Percentiles rank a stretch among this genome's conserved stretches.
Evolutionary conservation across 2,113 vertebrate species (phyloP).

Genomic region (Tupaia chinensis): DNA sequence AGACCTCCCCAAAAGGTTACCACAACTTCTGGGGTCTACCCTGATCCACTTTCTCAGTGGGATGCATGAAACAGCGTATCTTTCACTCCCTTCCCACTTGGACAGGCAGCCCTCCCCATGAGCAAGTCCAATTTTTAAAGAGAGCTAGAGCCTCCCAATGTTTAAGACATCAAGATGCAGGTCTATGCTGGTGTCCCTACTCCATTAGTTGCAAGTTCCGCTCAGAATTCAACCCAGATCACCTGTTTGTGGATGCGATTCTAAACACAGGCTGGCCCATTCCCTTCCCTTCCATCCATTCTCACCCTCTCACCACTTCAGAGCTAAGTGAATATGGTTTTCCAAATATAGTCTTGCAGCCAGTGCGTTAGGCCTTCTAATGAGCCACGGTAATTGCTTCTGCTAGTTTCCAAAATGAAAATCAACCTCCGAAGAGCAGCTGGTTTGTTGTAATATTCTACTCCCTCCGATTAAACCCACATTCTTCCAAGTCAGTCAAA

Average conservation of each 20-base stretch:
- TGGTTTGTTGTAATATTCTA: constrained; percentile 66
- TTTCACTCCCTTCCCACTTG: not conserved
- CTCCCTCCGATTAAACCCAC: constrained; percentile 34
- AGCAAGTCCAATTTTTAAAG: not conserved
- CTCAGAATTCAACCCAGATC: not conserved
- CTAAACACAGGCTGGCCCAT: not conserved
- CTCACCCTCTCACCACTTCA: constrained; percentile 67
- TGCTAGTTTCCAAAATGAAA: constrained; percentile 81
- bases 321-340: constrained; percentile 71
- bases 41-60: not conserved
- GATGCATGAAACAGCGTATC: not conserved
- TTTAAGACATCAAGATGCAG: not conserved
- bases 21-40: no score
- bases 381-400: constrained; percentile 80
- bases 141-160: not conserved
- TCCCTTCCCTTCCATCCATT: constrained; percentile 13
- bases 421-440: constrained; percentile 80
- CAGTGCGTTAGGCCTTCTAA: constrained; percentile 78
- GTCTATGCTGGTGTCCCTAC: not conserved
- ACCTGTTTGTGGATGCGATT: constrained; percentile 15
- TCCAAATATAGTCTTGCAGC: constrained; percentile 82
- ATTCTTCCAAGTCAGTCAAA: constrained; percentile 37
- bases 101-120: not conserved
- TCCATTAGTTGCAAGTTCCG: not conserved
- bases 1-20: not conserved